phyloP scores from a whole-genome alignment of 2,113 vertebrate species.

The Aspiorhynchus laticeps region DNA sequence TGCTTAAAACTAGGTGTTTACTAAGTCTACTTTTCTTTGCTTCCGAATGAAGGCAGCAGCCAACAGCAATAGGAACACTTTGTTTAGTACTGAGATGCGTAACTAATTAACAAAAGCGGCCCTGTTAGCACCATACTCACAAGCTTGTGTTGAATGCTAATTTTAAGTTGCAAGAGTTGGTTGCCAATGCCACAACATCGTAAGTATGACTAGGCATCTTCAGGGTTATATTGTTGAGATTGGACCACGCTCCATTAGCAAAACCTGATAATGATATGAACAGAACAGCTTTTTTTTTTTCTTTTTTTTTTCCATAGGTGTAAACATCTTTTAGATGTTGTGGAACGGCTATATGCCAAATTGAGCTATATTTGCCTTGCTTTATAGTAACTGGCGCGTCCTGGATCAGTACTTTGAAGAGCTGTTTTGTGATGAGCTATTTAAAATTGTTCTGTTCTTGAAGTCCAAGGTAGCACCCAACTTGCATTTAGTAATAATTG shows the following conservation, averaged over 20 bases:
- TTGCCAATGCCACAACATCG: conserved; percentile 60
- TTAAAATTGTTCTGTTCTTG: background rate
- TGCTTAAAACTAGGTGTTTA: conserved; percentile 36
- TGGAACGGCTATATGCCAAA: background rate
- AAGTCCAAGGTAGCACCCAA: background rate
- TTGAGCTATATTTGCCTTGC: background rate
- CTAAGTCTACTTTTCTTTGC: conserved; percentile 48
- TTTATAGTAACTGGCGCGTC: background rate
- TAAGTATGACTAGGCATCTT: conserved; percentile 12
- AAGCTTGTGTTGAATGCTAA: conserved; percentile 73
- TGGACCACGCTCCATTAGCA: background rate
- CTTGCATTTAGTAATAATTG: background rate
- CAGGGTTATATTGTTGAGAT: conserved; percentile 16
- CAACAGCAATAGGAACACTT: conserved; percentile 67
- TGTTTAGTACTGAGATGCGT: conserved; percentile 73
- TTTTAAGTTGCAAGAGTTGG: conserved; percentile 60
- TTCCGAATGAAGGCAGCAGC: conserved; percentile 63
- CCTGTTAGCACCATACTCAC: conserved; percentile 67
- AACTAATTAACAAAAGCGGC: conserved; percentile 78
- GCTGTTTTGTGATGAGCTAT: background rate
- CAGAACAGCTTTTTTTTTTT: no score
- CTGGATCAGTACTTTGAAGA: background rate
- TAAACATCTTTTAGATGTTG: background rate
- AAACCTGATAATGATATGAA: background rate
- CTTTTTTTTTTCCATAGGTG: no score